These are phyloP conservation scores for Poeciliopsis turrubarensis DNA, from an alignment of 2,113 vertebrate genomes.

Conservation along the genomic window DNA sequence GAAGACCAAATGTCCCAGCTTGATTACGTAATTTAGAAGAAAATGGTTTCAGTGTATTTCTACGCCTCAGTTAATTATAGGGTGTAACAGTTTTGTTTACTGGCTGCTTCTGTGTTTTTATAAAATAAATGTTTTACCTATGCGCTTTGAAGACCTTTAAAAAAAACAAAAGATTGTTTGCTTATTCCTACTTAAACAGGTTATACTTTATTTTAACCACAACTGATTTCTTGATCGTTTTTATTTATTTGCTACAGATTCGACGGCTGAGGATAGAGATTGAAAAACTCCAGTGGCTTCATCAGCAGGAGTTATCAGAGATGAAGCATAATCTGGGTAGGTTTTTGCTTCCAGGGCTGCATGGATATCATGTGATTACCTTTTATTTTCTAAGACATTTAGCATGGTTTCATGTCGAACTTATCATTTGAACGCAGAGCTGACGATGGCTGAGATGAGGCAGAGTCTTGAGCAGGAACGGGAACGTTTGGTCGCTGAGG, in stretches of 20 bases:
- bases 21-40: no score
- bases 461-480: conserved; percentile 96
- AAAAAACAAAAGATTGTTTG: neutral
- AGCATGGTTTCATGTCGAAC: neutral
- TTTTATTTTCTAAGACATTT: neutral
- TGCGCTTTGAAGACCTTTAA: neutral
- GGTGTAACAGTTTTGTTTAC: no score
- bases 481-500: conserved; percentile 91
- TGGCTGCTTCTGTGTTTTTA: neutral
- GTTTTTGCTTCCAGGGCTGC: conserved; percentile 7
- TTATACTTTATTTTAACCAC: neutral
- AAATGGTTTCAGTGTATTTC: no score
- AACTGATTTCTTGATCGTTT: neutral
- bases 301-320: conserved; percentile 95
- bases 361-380: neutral
- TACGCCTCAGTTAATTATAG: no score
- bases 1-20: no score
- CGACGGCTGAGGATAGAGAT: conserved; percentile 96
- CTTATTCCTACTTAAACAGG: neutral
- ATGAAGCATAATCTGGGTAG: conserved; percentile 98
- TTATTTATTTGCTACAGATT: conserved; percentile 80
- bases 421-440: conserved; percentile 74
- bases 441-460: conserved; percentile 98
- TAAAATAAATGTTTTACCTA: neutral
- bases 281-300: conserved; percentile 96